Evolutionary conservation across 2,888 invertebrate genomes (phyloP).

Genomic region (Catocala sponsa): DNA sequence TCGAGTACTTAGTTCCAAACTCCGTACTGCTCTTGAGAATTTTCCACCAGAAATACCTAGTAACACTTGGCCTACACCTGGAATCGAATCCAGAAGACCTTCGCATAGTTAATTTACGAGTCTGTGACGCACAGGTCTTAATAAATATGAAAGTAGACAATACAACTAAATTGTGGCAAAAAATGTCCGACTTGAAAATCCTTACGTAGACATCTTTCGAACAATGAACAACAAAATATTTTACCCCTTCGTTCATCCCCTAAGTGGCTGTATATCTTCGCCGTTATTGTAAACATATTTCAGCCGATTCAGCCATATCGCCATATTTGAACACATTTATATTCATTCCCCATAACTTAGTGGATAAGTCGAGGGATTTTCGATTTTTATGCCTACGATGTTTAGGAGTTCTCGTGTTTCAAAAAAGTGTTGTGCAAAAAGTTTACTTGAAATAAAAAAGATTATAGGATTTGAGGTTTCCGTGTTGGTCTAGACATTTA

Average conservation of each 20-base stretch:
- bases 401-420: slow-evolving; percentile 9
- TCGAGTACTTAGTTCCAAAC: no score
- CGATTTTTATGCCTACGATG: slow-evolving; percentile 53
- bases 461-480: not conserved
- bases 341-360: slow-evolving; percentile 66
- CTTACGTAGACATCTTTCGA: slow-evolving; percentile 20
- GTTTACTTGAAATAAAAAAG: not conserved
- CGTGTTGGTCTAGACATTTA: no score
- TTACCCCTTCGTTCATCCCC: slow-evolving; percentile 66
- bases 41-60: no score
- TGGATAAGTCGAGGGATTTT: slow-evolving; percentile 51
- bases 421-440: slow-evolving; percentile 7
- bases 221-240: slow-evolving; percentile 37
- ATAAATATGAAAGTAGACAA: not conserved
- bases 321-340: slow-evolving; percentile 63
- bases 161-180: not conserved
- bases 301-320: slow-evolving; percentile 67
- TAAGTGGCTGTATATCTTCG: slow-evolving; percentile 72
- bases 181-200: slow-evolving; percentile 9
- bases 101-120: no score
- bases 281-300: slow-evolving; percentile 83
- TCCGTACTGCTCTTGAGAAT: no score
- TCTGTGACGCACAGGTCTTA: no score
- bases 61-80: no score
- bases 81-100: no score